Conservation (phyloP, 1,140 invertebrate species). For the Macrosteles quadrilineatus region DNA sequence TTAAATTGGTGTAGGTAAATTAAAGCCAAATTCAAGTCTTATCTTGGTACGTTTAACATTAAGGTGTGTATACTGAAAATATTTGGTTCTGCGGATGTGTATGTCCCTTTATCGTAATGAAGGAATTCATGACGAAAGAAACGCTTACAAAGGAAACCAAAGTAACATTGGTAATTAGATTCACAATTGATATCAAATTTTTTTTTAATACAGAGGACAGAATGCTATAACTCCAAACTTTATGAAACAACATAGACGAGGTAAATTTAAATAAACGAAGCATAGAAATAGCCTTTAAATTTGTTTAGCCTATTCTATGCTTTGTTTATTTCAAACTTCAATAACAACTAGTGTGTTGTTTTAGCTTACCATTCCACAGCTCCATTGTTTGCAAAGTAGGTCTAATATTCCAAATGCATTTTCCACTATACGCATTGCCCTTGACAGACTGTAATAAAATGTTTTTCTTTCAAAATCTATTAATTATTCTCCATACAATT, state of each 20-base stretch:
- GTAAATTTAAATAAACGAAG: background rate
- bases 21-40: too few relatives aligned
- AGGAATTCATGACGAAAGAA: too few relatives aligned
- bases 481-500: background rate
- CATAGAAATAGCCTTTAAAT: background rate
- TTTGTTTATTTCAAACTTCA: background rate
- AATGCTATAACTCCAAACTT: background rate
- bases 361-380: background rate
- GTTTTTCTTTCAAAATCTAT: background rate
- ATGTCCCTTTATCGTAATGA: too few relatives aligned
- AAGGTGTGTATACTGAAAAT: too few relatives aligned
- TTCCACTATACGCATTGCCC: background rate
- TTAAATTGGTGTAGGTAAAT: too few relatives aligned
- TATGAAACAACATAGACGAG: background rate
- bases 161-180: too few relatives aligned
- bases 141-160: too few relatives aligned
- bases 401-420: background rate
- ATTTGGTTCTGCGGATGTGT: too few relatives aligned
- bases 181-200: too few relatives aligned
- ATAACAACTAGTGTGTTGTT: background rate
- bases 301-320: background rate
- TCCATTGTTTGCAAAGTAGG: background rate
- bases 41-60: too few relatives aligned
- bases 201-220: too few relatives aligned
- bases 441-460: background rate